phyloP scores from a whole-genome alignment of 2,113 vertebrate genomes.

The Gymnorhina tibicen region DNA sequence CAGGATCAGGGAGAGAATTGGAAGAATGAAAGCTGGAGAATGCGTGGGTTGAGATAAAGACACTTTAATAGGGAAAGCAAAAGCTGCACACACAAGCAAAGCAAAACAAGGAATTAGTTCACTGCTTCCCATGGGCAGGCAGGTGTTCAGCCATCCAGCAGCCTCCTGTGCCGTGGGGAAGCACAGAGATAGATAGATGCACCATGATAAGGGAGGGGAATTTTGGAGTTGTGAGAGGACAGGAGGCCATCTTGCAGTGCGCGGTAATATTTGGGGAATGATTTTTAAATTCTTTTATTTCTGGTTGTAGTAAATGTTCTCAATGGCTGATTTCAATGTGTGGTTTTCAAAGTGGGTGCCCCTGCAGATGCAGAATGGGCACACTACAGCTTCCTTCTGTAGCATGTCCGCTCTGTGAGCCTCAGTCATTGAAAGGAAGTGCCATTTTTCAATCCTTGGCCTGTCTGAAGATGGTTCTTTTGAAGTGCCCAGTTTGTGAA shows the following conservation, averaged over 20 bases:
- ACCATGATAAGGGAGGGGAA: not conserved
- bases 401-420: rapidly evolving
- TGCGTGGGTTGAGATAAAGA: not conserved
- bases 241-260: not conserved
- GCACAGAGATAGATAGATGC: not conserved
- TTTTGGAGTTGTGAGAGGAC: not conserved
- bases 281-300: no score
- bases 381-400: not conserved
- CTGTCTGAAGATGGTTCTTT: not conserved
- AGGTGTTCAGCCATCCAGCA: not conserved
- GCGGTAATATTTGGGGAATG: not conserved
- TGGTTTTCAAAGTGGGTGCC: rapidly evolving
- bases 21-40: not conserved
- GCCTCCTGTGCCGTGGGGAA: not conserved
- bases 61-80: not conserved
- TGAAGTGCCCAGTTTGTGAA: not conserved
- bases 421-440: not conserved
- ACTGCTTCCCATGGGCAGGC: not conserved
- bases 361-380: not conserved
- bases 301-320: not conserved
- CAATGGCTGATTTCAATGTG: not conserved
- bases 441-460: not conserved
- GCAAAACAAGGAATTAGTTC: not conserved
- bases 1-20: rapidly evolving
- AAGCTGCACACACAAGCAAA: not conserved